phyloP scores from a whole-genome alignment of 2,797 vertebrate genomes.

The Microctenopoma lineatum region DNA sequence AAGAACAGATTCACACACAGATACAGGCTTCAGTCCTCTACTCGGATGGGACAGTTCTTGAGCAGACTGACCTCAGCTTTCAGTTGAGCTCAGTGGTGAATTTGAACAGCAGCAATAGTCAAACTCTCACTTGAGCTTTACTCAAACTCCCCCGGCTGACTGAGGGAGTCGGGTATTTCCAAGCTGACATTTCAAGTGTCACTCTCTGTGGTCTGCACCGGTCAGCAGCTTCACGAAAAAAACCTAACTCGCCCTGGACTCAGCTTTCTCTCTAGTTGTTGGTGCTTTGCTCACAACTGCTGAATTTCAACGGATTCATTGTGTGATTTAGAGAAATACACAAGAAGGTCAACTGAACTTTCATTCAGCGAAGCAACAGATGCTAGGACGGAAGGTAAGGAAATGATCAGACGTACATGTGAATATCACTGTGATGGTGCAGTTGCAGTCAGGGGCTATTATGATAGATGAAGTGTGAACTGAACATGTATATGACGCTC shows the following conservation, averaged over 20 bases:
- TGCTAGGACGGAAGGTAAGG: slow-evolving; percentile 38
- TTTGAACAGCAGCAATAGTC: neutral
- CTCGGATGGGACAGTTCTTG: neutral
- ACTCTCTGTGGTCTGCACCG: neutral
- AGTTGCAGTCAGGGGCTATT: neutral
- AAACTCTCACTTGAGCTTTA: neutral
- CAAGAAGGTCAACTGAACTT: neutral
- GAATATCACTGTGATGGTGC: neutral
- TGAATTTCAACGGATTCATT: neutral
- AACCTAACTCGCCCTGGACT: neutral
- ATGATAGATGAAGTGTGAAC: too few relatives aligned
- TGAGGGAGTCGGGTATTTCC: slow-evolving; percentile 33
- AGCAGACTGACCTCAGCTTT: neutral
- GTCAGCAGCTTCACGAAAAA: slow-evolving; percentile 11
- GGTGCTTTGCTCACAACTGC: neutral
- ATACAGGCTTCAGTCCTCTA: neutral
- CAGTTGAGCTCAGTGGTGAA: neutral
- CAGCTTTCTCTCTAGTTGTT: neutral
- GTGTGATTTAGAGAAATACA: neutral
- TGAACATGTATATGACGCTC: too few relatives aligned
- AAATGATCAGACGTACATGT: neutral
- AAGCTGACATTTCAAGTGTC: neutral
- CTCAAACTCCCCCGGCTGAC: neutral
- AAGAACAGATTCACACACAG: neutral
- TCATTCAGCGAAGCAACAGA: neutral